Evolutionary conservation across 2,797 vertebrate species (phyloP), one percentile per base, ranked within the genome.

Genomic region (Limnodromus scolopaceus): DNA sequence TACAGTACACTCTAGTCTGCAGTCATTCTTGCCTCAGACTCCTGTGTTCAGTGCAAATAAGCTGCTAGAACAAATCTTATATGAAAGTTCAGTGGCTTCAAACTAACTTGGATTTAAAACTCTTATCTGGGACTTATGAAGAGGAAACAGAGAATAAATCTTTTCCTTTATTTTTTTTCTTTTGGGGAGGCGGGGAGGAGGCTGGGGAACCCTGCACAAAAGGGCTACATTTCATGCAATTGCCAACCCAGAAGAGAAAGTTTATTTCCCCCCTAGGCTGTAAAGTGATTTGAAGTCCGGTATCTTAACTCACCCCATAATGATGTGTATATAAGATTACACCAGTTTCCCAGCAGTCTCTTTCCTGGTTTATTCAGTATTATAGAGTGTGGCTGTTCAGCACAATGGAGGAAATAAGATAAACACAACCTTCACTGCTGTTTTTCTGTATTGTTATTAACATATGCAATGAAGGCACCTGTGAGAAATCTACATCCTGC

Each of bases 1-100:
- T 95, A 15, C 2, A 2, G 61, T 54, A 70, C 36, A 39, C 81
- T 89, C 45, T 66, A 64, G 46, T 86, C 55, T 92, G 38, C 45
- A 93, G 66, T 75, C 65, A 68, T 48, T 89, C 39, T 85, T 96
- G 54, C 54, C 84, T 94, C 66, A 81, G 70, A 88, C 32, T 86
- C 86, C 77, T 82, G 70, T 82, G 45, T 45, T 84, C 72, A 77
- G 60, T 84, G 74, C 51, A 84, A 92, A 89, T 76, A 90, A 80
- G 28, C 53, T 82, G 24, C 74, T 60, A 36, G 28, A 71, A 13
- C 10, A 89, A 70, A 70, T 54, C 25, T 77, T 69, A 49, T 69
- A 49, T 0, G 7, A 71, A 86, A 77, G n/a, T 75, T 94, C 78
- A 91, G 43, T 80, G 55, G 16, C 76, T 96, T 92, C 84, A 85